Percentiles rank a stretch among this genome's conserved stretches.
These are phyloP conservation scores for Nasonia vitripennis DNA, from an alignment of 1,140 invertebrate species.

Conservation along the genomic window DNA sequence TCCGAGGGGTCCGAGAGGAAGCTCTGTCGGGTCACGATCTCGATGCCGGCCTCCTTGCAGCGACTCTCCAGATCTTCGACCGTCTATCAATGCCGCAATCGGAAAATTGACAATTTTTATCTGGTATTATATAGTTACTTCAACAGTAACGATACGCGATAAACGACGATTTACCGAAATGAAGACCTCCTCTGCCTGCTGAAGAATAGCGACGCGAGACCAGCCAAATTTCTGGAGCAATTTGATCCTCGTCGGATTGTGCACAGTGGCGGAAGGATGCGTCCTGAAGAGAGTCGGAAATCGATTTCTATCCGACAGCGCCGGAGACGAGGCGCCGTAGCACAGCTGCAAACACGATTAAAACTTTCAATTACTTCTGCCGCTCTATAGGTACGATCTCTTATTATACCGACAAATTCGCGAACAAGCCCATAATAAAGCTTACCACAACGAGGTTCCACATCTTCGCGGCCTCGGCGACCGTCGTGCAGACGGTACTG, in stretches of 20 bases:
- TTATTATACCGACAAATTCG: too few relatives aligned
- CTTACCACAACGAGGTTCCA: slow-evolving; percentile 99
- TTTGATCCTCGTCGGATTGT: slow-evolving; percentile 98
- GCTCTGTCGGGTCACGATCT: slow-evolving; percentile 96
- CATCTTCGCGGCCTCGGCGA: slow-evolving; percentile 99
- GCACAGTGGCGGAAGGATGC: slow-evolving; percentile 98
- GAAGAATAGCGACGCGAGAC: slow-evolving; percentile 96
- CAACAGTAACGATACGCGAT: neutral
- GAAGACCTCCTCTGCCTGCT: slow-evolving; percentile 99
- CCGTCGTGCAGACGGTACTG: slow-evolving; percentile 99
- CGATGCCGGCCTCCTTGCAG: slow-evolving; percentile 94
- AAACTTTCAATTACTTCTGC: neutral
- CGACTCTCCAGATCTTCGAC: slow-evolving; percentile 97
- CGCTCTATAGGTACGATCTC: neutral
- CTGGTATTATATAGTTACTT: too few relatives aligned
- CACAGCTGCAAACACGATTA: slow-evolving; percentile 84
- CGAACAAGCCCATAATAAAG: slow-evolving; percentile 50
- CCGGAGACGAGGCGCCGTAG: slow-evolving; percentile 98
- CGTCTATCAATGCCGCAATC: slow-evolving; percentile 79
- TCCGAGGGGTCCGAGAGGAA: slow-evolving; percentile 97
- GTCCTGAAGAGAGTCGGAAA: slow-evolving; percentile 99
- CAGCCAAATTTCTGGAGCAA: slow-evolving; percentile 98
- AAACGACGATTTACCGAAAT: slow-evolving; percentile 87
- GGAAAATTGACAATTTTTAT: slow-evolving; percentile 20
- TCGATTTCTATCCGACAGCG: slow-evolving; percentile 95